Evolutionary conservation across 1,140 invertebrate genomes (phyloP).

Genomic region (Eulimnadia texana): DNA sequence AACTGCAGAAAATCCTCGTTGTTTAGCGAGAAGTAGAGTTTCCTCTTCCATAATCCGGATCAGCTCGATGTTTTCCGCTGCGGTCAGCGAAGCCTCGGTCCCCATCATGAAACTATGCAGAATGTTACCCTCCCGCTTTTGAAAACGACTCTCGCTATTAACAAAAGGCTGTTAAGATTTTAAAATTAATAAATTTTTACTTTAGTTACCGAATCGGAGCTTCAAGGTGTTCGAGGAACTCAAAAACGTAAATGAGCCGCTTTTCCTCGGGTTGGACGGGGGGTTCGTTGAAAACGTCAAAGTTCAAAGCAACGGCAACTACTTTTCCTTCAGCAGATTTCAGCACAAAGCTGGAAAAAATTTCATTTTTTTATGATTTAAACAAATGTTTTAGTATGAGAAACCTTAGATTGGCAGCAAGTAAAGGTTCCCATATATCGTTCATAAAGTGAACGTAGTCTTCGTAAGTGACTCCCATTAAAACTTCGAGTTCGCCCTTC

Average conservation of each 20-base stretch:
- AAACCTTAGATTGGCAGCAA: constrained; percentile 41
- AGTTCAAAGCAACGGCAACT: constrained; percentile 51
- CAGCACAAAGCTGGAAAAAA: constrained; percentile 50
- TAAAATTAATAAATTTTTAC: neutral
- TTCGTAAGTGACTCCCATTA: constrained; percentile 40
- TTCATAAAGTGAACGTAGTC: constrained; percentile 53
- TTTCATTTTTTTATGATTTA: no score
- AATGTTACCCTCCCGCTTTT: neutral
- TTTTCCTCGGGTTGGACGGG: constrained; percentile 43
- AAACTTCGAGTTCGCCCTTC: constrained; percentile 67
- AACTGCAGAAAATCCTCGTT: constrained; percentile 49
- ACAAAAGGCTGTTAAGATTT: neutral
- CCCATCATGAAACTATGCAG: constrained; percentile 39
- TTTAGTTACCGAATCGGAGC: constrained; percentile 49
- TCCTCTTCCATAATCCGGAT: constrained; percentile 63
- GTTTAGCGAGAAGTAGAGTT: constrained; percentile 45
- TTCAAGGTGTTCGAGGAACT: constrained; percentile 61
- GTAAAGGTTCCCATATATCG: constrained; percentile 45
- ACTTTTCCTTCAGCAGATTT: constrained; percentile 27
- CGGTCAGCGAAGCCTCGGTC: constrained; percentile 42
- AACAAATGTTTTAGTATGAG: neutral
- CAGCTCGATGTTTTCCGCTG: constrained; percentile 56
- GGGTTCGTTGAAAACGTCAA: constrained; percentile 57
- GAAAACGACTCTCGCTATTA: constrained; percentile 3
- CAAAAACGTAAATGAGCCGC: constrained; percentile 53